Evolutionary conservation across 2,888 invertebrate species (phyloP), one percentile per base, ranked within the genome.

Genomic region (Nineta flava): DNA sequence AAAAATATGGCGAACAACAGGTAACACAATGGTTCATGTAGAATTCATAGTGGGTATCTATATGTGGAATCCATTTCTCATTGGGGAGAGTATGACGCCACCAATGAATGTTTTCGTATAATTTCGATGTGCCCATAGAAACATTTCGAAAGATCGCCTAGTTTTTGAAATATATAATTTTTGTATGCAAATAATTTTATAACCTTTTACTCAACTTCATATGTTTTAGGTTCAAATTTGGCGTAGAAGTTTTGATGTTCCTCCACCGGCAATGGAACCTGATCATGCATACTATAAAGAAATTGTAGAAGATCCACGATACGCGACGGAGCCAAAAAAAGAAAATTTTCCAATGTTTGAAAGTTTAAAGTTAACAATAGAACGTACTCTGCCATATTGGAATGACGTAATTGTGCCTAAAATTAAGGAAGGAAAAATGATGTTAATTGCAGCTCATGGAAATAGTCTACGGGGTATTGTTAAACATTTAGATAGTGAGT

Each of bases 391-490:
- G 55, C 94, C 94, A 1, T 91, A 85, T 61, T 94, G 93, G 85
- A 88, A 92, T 67, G 72, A 87, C 61, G 78, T 82, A 42, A 81
- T 96, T 69, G 79, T 93, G 59, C 81, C 93, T 57, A 75, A 90
- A 71, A 75, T 92, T 56, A 88, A 87, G 62, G 83, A 79, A 60
- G 88, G 87, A 48, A 85, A 87, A 61, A 76, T 70, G 21, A 81
- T 91, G 51, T 75, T 92, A 48, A 85, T 91, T 60, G 88, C 88
- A 46, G 87, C 90, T 35, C 91, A 92, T 62, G 91, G 91, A 41
- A 91, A 91, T 66, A 88, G 88, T 61, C 75, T 90, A 46, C 73
- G 91, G 58, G 90, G 90, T 53, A 85, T 92, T 58, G 87, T 91
- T 3, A 91, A 90, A 67, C 85, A 90, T 71, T 78, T 88, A 60